These are phyloP conservation scores for Columba guinea DNA, from an alignment of 2,797 vertebrate genomes.

Conservation along the genomic window DNA sequence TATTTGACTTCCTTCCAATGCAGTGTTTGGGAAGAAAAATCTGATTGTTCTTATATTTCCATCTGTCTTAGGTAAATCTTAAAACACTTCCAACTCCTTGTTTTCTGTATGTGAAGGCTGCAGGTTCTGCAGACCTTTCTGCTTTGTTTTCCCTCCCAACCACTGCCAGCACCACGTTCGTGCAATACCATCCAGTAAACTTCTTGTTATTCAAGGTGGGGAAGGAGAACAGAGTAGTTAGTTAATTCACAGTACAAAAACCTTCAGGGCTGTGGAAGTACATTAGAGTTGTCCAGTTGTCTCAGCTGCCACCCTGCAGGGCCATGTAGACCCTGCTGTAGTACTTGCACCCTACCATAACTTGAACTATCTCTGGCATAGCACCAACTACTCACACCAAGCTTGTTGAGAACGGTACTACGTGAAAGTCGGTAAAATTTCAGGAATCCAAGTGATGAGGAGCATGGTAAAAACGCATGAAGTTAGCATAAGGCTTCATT, in stretches of 20 bases:
- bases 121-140: not conserved
- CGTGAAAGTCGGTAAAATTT: not conserved
- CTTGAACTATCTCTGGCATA: not conserved
- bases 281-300: not conserved
- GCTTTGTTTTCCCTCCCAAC: not conserved
- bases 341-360: not conserved
- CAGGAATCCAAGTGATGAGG: not conserved
- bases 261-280: not conserved
- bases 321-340: not conserved
- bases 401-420: not conserved
- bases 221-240: not conserved
- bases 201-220: not conserved
- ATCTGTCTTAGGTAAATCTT: not conserved
- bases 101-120: not conserved
- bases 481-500: not conserved
- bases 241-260: not conserved
- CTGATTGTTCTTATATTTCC: not conserved
- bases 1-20: not conserved
- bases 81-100: not conserved
- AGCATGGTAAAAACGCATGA: not conserved
- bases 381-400: not conserved
- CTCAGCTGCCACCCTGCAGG: not conserved
- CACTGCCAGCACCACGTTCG: not conserved
- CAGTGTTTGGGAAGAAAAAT: not conserved
- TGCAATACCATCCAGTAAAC: not conserved